Percentiles rank a stretch among this genome's conserved stretches.
Conservation (phyloP, 2,113 vertebrate species). For the Vulpes lagopus region DNA sequence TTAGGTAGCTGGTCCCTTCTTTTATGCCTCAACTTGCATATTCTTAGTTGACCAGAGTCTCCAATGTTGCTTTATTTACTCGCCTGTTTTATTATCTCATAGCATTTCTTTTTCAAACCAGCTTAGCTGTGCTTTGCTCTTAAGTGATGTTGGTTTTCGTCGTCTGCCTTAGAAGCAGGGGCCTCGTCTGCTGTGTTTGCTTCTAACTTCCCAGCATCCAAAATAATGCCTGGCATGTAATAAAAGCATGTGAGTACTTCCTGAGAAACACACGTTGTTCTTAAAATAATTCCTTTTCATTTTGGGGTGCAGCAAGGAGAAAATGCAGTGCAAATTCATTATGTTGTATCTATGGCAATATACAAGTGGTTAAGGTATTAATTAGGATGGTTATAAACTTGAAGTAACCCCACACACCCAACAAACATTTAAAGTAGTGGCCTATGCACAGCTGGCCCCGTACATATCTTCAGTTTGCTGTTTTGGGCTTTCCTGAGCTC, state of each 20-base stretch:
- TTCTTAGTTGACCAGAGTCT: background rate
- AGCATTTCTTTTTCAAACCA: background rate
- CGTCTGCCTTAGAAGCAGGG: background rate
- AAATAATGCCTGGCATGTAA: background rate
- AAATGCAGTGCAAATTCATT: slow-evolving; percentile 5
- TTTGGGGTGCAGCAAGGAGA: background rate
- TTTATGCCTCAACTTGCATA: background rate
- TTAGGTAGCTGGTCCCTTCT: background rate
- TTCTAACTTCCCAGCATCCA: background rate
- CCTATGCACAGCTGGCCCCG: background rate
- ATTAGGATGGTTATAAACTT: background rate
- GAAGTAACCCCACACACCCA: background rate
- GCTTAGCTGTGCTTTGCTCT: background rate
- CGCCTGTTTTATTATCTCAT: background rate
- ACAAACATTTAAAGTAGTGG: background rate
- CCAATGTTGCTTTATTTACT: background rate
- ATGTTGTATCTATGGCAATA: background rate
- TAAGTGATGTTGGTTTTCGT: background rate
- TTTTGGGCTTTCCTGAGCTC: background rate
- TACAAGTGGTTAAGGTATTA: background rate
- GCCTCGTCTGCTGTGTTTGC: background rate
- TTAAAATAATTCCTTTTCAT: background rate
- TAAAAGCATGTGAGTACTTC: background rate
- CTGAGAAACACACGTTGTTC: background rate
- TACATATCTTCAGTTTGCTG: background rate